A percentile compares a stretch with the other conserved stretches of the same genome.
phyloP scores from a whole-genome alignment of 2,888 invertebrate species.

The Agriopis marginaria region DNA sequence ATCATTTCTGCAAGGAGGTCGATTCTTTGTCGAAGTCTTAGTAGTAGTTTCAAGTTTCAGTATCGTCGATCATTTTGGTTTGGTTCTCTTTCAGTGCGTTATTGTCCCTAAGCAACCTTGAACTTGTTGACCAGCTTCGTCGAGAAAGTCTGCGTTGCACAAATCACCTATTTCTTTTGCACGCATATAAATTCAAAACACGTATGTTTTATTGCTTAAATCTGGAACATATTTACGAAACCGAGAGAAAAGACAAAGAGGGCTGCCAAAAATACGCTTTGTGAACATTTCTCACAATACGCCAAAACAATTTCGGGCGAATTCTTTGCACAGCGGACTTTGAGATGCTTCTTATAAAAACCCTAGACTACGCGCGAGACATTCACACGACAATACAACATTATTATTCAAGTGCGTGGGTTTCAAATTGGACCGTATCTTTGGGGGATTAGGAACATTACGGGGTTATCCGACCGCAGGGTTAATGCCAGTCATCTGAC shows the following conservation, averaged over 20 bases:
- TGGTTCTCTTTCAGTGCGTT: not conserved
- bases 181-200: constrained; percentile 10
- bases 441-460: constrained; percentile 50
- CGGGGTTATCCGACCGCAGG: constrained; percentile 47
- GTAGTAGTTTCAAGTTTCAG: not conserved
- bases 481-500: constrained; percentile 61
- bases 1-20: not conserved
- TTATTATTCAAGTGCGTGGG: constrained; percentile 45
- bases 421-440: constrained; percentile 60
- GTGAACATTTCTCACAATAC: constrained; percentile 55
- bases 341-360: constrained; percentile 77
- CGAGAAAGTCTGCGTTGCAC: not conserved
- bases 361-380: constrained; percentile 79
- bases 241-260: constrained; percentile 20
- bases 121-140: constrained; percentile 6
- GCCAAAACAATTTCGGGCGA: constrained; percentile 60
- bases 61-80: not conserved
- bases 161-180: not conserved
- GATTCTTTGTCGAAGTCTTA: not conserved
- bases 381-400: constrained; percentile 60
- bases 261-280: constrained; percentile 52
- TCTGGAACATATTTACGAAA: constrained; percentile 25
- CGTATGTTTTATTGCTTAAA: constrained; percentile 23
- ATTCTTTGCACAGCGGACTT: constrained; percentile 68
- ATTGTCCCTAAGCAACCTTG: constrained; percentile 1